Evolutionary conservation across 1,140 invertebrate species (phyloP), one percentile per base, ranked within the genome.

Genomic region (Aphaenogaster rudis): DNA sequence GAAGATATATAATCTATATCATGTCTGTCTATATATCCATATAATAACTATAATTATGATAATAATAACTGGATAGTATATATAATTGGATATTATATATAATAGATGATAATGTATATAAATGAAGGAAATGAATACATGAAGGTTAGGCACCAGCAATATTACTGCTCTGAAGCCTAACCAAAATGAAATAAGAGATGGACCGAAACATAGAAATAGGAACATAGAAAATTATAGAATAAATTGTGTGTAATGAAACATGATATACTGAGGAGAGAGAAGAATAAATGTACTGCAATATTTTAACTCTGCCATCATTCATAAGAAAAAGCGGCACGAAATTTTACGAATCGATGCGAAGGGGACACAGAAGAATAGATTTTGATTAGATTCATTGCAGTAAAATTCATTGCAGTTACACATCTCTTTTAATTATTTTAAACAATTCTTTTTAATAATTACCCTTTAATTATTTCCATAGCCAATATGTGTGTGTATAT

Each of bases 161-260:
- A 64, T 64, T 64, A 64, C 15, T 39, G 61, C 33, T 64, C 39
- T 33, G 33, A 64, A 39, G 15, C 33, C 61, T 39, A 17, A 64
- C 33, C 61, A 64, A 64, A 64, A 64, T 64, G 61, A 64, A 64
- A 64, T 39, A 63, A 64, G 61, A 64, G 61, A 64, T 64, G 15
- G 33, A 64, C 5, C 61, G 15, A 64, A 64, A 64, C 61, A 64
- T 66, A 66, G 63, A 66, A 66, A 42, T 66, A 66, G 36, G 42
- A 39, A 66, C 8, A 11, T 42, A 42, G 17, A 66, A 9, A 66
- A 42, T 66, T 4, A 4, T 66, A n/a, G 3, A 7, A 66, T 42
- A 39, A 66, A 42, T n/a, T 39, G 7, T 5, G 2, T 17, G 36
- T 42, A 17, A 66, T 66, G 2, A 66, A 66, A 66, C 17, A 39